These are phyloP conservation scores for Poeciliopsis infans DNA, from an alignment of 2,797 vertebrate species.

Conservation along the genomic window DNA sequence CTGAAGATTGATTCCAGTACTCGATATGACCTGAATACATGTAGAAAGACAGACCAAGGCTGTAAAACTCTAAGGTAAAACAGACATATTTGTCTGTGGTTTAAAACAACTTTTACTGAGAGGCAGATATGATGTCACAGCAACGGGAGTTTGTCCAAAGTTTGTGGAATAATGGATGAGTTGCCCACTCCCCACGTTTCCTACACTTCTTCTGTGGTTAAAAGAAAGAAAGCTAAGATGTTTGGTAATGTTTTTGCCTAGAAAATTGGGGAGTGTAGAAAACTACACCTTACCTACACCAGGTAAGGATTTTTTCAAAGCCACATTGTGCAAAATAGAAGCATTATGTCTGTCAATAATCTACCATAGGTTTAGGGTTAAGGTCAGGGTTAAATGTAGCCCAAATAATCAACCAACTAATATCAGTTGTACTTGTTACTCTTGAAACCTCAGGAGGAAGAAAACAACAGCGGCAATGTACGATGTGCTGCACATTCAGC, in stretches of 20 bases:
- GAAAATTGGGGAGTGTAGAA: not conserved
- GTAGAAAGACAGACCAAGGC: not conserved
- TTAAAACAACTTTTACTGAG: not conserved
- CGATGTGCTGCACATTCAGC: not conserved
- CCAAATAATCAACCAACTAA: not conserved
- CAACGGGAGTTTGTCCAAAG: not conserved
- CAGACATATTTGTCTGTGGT: not conserved
- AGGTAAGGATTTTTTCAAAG: not conserved
- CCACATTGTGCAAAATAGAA: not conserved
- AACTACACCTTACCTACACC: not conserved
- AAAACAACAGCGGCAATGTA: not conserved
- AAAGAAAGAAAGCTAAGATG: not conserved
- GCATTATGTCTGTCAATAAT: not conserved
- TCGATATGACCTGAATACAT: not conserved
- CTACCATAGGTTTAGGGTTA: not conserved
- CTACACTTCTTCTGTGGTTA: not conserved
- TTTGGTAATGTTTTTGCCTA: not conserved
- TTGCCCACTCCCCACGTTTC: not conserved
- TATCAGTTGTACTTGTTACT: not conserved
- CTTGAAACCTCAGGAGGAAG: not conserved
- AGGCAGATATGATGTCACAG: not conserved
- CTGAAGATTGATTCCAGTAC: constrained; percentile 31
- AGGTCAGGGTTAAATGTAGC: not conserved
- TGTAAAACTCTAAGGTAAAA: not conserved
- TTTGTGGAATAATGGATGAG: not conserved